These are phyloP conservation scores for Azorinus chamasolen DNA, from an alignment of 2,888 invertebrate genomes.

Conservation along the genomic window DNA sequence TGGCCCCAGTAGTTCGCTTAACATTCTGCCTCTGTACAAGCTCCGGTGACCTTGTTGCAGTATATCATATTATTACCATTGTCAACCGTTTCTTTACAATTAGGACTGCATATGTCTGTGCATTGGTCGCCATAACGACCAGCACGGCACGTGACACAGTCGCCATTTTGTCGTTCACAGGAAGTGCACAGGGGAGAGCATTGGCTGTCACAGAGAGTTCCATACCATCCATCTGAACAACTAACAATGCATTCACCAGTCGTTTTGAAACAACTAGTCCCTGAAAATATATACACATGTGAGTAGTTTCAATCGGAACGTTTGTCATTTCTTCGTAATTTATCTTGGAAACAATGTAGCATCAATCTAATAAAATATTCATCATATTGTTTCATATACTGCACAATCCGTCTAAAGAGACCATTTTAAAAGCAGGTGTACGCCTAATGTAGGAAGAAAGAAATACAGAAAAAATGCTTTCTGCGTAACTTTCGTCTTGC, in stretches of 20 bases:
- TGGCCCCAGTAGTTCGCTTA: conserved; percentile 33
- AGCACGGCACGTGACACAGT: conserved; percentile 33
- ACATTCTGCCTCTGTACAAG: conserved; percentile 33
- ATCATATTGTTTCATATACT: too few species aligned
- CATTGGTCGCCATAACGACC: conserved; percentile 42
- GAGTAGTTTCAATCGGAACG: too few species aligned
- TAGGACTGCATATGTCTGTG: conserved; percentile 33
- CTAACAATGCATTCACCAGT: conserved; percentile 31
- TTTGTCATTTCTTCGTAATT: too few species aligned
- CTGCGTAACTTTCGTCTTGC: too few species aligned
- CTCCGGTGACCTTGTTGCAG: conserved; percentile 40
- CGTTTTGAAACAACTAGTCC: conserved; percentile 36
- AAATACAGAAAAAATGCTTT: too few species aligned
- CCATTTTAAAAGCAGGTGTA: too few species aligned
- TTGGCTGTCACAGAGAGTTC: conserved; percentile 1
- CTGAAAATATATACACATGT: too few species aligned
- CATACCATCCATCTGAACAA: conserved; percentile 49
- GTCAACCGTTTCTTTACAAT: conserved; percentile 20
- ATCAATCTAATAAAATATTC: too few species aligned
- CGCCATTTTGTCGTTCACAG: conserved; percentile 31
- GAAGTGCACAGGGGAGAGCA: conserved; percentile 31
- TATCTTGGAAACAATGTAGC: too few species aligned
- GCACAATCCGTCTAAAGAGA: too few species aligned
- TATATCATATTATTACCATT: background rate
- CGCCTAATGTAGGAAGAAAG: too few species aligned